Evolutionary conservation across 2,113 vertebrate genomes (phyloP), one percentile per base, ranked within the genome.

Genomic region (Austrofundulus limnaeus): DNA sequence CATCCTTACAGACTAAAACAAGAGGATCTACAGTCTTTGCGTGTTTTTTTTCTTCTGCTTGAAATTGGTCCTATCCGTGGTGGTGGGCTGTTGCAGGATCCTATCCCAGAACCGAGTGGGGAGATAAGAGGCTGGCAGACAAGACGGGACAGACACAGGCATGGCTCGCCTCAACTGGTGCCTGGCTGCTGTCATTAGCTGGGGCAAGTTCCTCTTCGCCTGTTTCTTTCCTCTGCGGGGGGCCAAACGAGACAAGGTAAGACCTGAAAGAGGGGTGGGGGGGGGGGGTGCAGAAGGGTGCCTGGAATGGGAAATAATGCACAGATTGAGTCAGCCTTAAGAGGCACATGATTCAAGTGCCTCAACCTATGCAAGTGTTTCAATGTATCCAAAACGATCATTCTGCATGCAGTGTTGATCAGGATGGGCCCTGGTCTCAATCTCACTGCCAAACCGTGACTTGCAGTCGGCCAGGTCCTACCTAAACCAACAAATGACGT

Each of bases 101-200:
- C 70, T 77, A 65, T 80, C 53, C 77, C 52, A 49, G 78, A 78
- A 60, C 58, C 45, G 15, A 39, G 68, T 37, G 5, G 51, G n/a
- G 48, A 72, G 61, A 72, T 85, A 84, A 85, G 76, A 85, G 78
- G 72, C 85, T 80, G 84, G 87, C 83, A 78, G 79, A 84, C 78
- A 64, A 84, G 81, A 85, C 81, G 76, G 81, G 68, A 59, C 65
- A 68, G 78, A 75, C 45, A 41, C 67, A 84, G 78, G 81, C 81
- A 95, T 96, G 94, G 92, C 93, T 84, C 90, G 93, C 61, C 88
- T 94, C 85, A 90, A 92, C 87, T 94, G 94, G 92, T 96, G 94
- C 86, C 92, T 95, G 75, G 92, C 92, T 63, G 93, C 92, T 42
- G 82, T 95, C 83, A 88, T 96, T 87, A 92, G 92, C 87, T 95